Conservation (phyloP, 1,140 invertebrate genomes). For the Lanistes nyassanus region DNA sequence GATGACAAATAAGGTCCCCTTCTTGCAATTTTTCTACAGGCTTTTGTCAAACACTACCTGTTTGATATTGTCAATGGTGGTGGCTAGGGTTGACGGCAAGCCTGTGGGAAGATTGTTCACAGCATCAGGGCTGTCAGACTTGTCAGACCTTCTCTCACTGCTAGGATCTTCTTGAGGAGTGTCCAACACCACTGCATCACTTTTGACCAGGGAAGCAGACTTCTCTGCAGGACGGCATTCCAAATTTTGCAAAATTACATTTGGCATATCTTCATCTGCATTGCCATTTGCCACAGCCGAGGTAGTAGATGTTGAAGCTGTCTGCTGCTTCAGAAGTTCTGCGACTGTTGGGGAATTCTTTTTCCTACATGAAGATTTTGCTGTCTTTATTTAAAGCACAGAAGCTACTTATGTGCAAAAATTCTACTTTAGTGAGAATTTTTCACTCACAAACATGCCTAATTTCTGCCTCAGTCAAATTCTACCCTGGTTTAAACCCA, state of each 20-base stretch:
- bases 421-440: background rate
- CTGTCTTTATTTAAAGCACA: background rate
- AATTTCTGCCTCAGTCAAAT: background rate
- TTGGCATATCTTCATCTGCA: too few relatives aligned
- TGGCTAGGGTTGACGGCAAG: conserved; percentile 71
- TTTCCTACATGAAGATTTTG: conserved; percentile 35
- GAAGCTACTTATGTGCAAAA: background rate
- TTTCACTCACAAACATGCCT: too few relatives aligned
- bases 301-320: conserved; percentile 38
- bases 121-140: conserved; percentile 47
- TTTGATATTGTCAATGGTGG: conserved; percentile 73
- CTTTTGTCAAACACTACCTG: conserved; percentile 50
- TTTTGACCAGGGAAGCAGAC: conserved; percentile 30
- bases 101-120: conserved; percentile 72
- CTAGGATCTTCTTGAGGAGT: conserved; percentile 39
- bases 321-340: conserved; percentile 63
- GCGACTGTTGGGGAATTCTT: conserved; percentile 66
- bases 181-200: conserved; percentile 43
- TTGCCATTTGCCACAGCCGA: conserved; percentile 28
- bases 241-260: too few relatives aligned
- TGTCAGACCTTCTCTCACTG: conserved; percentile 26
- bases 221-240: conserved; percentile 9
- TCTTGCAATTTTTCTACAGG: background rate
- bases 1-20: too few relatives aligned
- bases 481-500: background rate